phyloP scores from a whole-genome alignment of 30 jellyfish, hydroid and myxozoan species.

The Hydra vulgaris region DNA sequence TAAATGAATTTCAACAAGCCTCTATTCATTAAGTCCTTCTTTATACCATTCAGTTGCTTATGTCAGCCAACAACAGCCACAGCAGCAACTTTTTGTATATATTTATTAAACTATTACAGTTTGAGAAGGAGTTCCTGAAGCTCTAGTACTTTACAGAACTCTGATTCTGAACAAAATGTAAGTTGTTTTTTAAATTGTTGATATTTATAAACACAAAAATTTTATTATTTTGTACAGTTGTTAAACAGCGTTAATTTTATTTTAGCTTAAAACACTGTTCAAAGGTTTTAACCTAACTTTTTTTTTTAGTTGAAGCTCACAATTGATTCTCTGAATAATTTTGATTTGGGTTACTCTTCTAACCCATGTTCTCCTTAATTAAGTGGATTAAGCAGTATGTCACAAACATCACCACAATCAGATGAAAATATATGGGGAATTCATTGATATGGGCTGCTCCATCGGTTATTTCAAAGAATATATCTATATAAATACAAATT shows the following conservation, averaged over 20 bases:
- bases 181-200: slow-evolving; percentile 1
- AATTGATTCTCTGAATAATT: slow-evolving; percentile 3
- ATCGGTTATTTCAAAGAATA: neutral
- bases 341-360: slow-evolving; percentile 51
- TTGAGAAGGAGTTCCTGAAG: slow-evolving; percentile 13
- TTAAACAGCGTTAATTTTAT: neutral
- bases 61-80: slow-evolving; percentile 15
- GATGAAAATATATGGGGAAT: slow-evolving; percentile 21
- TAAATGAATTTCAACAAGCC: neutral
- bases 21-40: slow-evolving; percentile 14
- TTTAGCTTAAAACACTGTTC: slow-evolving; percentile 32
- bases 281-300: slow-evolving; percentile 14
- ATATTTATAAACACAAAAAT: neutral
- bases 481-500: neutral
- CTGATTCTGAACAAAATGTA: slow-evolving; percentile 24
- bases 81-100: slow-evolving; percentile 9
- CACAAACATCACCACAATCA: slow-evolving; percentile 76
- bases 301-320: slow-evolving; percentile 5
- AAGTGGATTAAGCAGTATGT: slow-evolving; percentile 40
- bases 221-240: neutral
- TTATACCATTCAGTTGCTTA: slow-evolving; percentile 3
- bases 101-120: slow-evolving; percentile 13
- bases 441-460: slow-evolving; percentile 5
- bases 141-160: neutral
- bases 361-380: slow-evolving; percentile 77